These are phyloP conservation scores for Ips nitidus DNA, from an alignment of 1,140 invertebrate genomes.

Conservation along the genomic window DNA sequence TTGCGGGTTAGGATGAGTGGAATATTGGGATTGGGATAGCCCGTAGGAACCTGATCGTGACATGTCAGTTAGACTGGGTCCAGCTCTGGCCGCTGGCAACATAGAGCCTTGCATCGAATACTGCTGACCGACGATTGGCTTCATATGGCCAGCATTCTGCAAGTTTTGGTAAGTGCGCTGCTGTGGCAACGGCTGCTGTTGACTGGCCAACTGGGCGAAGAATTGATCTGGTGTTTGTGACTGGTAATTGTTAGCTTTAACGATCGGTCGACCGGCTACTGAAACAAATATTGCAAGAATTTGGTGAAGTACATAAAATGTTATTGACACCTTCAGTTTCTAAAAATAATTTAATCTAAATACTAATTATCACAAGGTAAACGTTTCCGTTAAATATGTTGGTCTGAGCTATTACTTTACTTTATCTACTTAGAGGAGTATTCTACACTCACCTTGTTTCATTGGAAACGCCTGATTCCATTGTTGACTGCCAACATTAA, in stretches of 20 bases:
- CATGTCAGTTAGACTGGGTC: neutral
- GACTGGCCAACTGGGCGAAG: constrained; percentile 49
- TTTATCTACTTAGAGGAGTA: too few species aligned
- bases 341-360: too few species aligned
- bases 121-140: constrained; percentile 23
- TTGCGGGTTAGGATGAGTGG: constrained; percentile 25
- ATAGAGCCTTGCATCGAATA: constrained; percentile 24
- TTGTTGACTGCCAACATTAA: constrained; percentile 39
- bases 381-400: too few species aligned
- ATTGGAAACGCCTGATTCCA: constrained; percentile 43
- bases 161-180: constrained; percentile 37
- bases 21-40: constrained; percentile 32
- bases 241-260: constrained; percentile 54
- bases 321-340: neutral
- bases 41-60: constrained; percentile 26
- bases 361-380: too few species aligned
- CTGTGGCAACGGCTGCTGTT: constrained; percentile 48
- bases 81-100: neutral
- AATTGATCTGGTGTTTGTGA: constrained; percentile 45
- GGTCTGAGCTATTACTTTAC: too few species aligned
- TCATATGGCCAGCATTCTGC: constrained; percentile 49
- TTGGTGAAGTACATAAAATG: neutral
- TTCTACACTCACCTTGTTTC: constrained; percentile 39
- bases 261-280: constrained; percentile 58
- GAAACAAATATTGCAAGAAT: constrained; percentile 10